Base-by-base conservation (phyloP, 1,140 invertebrate genomes). In the Listronotus bonariensis region DNA sequence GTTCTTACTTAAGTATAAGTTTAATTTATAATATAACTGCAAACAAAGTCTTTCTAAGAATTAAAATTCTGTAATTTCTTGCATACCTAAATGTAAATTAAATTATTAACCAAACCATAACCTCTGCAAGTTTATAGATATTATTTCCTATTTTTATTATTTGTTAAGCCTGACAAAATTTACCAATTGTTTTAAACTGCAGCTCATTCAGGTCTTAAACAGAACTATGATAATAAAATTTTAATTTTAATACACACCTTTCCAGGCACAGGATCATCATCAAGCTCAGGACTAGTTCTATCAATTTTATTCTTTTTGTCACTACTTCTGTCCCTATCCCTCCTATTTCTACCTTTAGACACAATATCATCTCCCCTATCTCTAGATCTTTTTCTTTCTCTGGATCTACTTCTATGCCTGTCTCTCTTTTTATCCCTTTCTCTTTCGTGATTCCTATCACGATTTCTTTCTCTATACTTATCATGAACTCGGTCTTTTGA, bases 201-300 rank as follows among this genome's bases (percentile, higher is more conserved):
- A n/a, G n/a, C n/a, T n/a, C n/a, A n/a, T n/a, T n/a, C n/a, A n/a
- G n/a, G n/a, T n/a, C n/a, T n/a, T n/a, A n/a, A 34, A 34, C 9
- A 34, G 9, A 34, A 34, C 12, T 52, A 11, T 51, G 12, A 31
- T 20, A 38, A 41, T 64, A 38, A 10, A 54, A 40, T 26, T 49
- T 38, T 20, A 59, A 40, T 31, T 45, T 43, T 26, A 49, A n/a
- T 11, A 40, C 31, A 56, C 73, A 85, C 83, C 71, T 87, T 88
- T 17, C 86, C 86, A 9, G 84, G 80, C 53, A 86, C 82, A 2
- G 86, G 86, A 77, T 88, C 85, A 76, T 87, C 86, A 68, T 83
- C 83, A 62, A 87, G 76, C 55, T 86, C 82, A 26, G 84, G 79
- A 68, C 77, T 78, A 66, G 75, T 66, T 41, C 67, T 80, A 70